Conservation (phyloP, 2,113 vertebrate species). For the Phodopus roborovskii region DNA sequence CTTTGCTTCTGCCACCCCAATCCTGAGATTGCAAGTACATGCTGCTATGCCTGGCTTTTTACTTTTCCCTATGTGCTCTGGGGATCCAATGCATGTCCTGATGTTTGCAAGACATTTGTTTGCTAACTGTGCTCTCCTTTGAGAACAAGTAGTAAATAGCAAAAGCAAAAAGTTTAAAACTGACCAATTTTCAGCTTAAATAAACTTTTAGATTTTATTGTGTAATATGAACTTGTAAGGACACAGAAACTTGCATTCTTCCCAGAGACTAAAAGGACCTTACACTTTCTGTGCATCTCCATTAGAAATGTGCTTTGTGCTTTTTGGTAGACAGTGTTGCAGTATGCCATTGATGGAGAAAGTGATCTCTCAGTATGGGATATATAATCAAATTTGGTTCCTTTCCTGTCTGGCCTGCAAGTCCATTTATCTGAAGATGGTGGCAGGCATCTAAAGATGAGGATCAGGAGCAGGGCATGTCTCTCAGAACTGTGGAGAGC, state of each 20-base stretch:
- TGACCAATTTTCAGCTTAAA: not conserved
- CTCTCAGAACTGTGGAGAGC: conserved; percentile 58
- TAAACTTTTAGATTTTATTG: conserved; percentile 21
- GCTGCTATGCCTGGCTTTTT: not conserved
- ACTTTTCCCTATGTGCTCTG: not conserved
- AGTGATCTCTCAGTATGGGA: conserved; percentile 2
- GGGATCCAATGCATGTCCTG: too few relatives aligned
- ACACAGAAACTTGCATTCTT: conserved; percentile 12
- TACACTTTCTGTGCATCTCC: conserved; percentile 9
- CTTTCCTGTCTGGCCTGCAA: not conserved
- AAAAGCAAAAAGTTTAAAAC: not conserved
- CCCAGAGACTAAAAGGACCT: not conserved
- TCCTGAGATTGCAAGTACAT: not conserved
- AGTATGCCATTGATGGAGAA: not conserved
- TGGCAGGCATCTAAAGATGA: conserved; percentile 6
- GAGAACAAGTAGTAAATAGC: not conserved
- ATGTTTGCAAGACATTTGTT: too few relatives aligned
- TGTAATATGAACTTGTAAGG: conserved; percentile 12
- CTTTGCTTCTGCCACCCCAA: not conserved
- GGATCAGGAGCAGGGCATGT: not conserved
- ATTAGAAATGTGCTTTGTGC: not conserved
- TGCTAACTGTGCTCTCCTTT: too few relatives aligned
- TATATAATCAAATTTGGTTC: conserved; percentile 42
- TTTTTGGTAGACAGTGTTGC: not conserved
- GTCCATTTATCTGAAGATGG: conserved; percentile 25